Conservation (phyloP, 1,140 invertebrate species). For the Drosophila baimaii region DNA sequence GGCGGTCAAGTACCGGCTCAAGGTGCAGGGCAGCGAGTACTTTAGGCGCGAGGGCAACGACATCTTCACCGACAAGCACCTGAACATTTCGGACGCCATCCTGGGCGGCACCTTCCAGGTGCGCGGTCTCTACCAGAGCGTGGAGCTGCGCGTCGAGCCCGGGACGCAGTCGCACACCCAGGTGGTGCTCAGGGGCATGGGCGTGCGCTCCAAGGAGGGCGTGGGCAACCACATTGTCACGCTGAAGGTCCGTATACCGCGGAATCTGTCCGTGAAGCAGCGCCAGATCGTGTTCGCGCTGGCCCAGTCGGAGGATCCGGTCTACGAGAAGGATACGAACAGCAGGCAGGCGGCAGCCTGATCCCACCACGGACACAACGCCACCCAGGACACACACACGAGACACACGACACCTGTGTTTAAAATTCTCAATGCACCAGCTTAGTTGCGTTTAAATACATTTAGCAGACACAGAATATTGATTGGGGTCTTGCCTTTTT, state of each 20-base stretch:
- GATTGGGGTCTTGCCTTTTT: conserved; percentile 88
- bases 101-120: conserved; percentile 67
- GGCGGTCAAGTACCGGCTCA: conserved; percentile 55
- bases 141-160: conserved; percentile 67
- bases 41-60: conserved; percentile 76
- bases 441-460: conserved; percentile 21
- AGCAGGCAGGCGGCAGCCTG: conserved; percentile 7
- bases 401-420: conserved; percentile 2
- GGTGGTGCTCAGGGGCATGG: conserved; percentile 63
- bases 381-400: not conserved
- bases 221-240: conserved; percentile 73
- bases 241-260: conserved; percentile 70
- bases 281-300: conserved; percentile 73
- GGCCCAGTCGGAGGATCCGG: conserved; percentile 69
- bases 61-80: conserved; percentile 65
- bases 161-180: conserved; percentile 75
- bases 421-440: conserved; percentile 71
- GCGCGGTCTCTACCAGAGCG: conserved; percentile 68
- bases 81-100: conserved; percentile 72
- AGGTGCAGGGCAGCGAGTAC: conserved; percentile 63
- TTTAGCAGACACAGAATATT: conserved; percentile 17
- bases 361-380: too few species aligned
- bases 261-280: conserved; percentile 72
- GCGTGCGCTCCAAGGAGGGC: conserved; percentile 54
- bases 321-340: conserved; percentile 49